phyloP scores from a whole-genome alignment of 2,113 vertebrate genomes.

The Tilapia sparmanii region DNA sequence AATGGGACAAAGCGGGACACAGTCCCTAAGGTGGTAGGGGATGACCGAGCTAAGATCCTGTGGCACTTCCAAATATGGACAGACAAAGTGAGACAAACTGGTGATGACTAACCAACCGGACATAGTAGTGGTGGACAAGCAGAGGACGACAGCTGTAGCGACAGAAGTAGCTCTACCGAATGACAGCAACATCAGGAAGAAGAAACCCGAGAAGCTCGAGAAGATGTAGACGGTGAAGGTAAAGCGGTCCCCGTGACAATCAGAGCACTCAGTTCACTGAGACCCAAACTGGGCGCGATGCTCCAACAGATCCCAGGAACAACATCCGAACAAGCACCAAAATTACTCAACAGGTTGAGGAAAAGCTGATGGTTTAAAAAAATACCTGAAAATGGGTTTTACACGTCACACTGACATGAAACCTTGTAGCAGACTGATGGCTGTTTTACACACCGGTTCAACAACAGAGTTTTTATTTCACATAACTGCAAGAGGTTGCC shows the following conservation, averaged over 20 bases:
- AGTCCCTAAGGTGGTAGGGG: neutral
- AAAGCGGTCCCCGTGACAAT: accelerated
- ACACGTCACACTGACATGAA: neutral
- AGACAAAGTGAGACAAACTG: neutral
- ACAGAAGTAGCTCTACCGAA: neutral
- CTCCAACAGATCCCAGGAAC: neutral
- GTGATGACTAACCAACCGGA: accelerated
- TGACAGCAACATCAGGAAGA: accelerated
- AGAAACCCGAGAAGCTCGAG: accelerated
- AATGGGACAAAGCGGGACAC: neutral
- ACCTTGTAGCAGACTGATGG: neutral
- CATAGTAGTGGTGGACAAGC: neutral
- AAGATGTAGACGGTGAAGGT: neutral
- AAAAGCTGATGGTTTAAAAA: neutral
- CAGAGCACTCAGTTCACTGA: neutral
- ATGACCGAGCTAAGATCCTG: neutral
- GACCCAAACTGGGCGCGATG: neutral
- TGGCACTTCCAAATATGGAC: neutral
- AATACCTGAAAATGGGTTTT: neutral
- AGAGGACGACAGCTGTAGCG: neutral
- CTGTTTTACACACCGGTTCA: neutral
- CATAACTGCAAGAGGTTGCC: neutral
- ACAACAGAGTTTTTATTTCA: neutral
- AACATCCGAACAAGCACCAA: neutral
- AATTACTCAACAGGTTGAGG: neutral